These are phyloP conservation scores for Stomorhina lunata DNA, from an alignment of 2,888 invertebrate genomes.

Conservation along the genomic window DNA sequence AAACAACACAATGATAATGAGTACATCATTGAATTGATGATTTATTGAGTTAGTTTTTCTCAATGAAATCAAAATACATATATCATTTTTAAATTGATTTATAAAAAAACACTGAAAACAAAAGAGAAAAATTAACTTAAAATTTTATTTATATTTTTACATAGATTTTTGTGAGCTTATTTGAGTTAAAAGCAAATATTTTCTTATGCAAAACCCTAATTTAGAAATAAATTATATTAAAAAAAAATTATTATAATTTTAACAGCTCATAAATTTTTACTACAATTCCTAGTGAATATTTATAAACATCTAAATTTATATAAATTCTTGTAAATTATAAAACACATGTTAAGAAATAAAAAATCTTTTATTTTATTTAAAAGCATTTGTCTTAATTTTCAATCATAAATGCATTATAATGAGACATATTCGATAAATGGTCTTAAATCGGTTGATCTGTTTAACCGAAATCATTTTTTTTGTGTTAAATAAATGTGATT, in stretches of 20 bases:
- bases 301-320: not conserved
- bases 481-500: slow-evolving; percentile 70
- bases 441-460: not conserved
- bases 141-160: not conserved
- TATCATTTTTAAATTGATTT: slow-evolving; percentile 28
- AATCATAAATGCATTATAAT: too few species aligned
- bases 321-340: too few species aligned
- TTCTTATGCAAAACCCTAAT: slow-evolving; percentile 11
- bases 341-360: too few species aligned
- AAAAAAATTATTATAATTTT: slow-evolving; percentile 32
- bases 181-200: slow-evolving; percentile 13
- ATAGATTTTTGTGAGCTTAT: not conserved
- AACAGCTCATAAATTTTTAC: slow-evolving; percentile 36
- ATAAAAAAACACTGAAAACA: not conserved
- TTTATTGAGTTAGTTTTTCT: slow-evolving; percentile 37
- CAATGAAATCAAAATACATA: slow-evolving; percentile 21
- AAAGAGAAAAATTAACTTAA: slow-evolving; percentile 2
- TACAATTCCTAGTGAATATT: slow-evolving; percentile 17
- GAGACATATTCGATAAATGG: too few species aligned
- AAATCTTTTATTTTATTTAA: not conserved
- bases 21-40: slow-evolving; percentile 39
- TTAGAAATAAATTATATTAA: not conserved
- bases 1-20: slow-evolving; percentile 39
- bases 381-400: too few species aligned
- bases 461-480: slow-evolving; percentile 34